Conservation (phyloP, 35 echinoderm and acorn worm genomes). For the Holothuria glaberrima region DNA sequence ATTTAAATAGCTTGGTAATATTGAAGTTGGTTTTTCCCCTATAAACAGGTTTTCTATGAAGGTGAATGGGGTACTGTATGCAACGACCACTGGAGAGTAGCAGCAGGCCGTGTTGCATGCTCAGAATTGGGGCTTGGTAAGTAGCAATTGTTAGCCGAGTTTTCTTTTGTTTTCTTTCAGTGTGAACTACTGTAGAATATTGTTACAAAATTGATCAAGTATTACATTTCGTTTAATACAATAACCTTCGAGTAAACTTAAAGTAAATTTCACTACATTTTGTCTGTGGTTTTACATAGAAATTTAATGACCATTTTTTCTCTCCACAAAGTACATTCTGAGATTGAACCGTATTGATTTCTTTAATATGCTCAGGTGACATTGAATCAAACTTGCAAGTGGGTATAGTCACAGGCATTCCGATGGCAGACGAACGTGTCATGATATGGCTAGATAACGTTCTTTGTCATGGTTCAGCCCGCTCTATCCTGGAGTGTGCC, state of each 20-base stretch:
- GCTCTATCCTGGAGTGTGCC: constrained; percentile 52
- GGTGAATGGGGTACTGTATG: constrained; percentile 85
- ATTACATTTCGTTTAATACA: background rate
- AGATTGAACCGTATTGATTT: background rate
- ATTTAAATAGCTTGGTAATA: constrained; percentile 11
- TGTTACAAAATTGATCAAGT: background rate
- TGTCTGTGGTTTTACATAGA: background rate
- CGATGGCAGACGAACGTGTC: background rate
- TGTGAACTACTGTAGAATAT: background rate
- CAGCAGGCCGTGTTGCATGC: constrained; percentile 67
- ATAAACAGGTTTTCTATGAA: constrained; percentile 60
- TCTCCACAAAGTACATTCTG: background rate
- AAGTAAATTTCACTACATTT: too few species aligned
- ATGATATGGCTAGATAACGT: constrained; percentile 90
- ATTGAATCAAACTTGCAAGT: background rate
- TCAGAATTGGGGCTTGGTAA: constrained; percentile 69
- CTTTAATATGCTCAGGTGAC: background rate
- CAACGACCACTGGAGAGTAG: constrained; percentile 47
- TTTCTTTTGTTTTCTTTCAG: background rate
- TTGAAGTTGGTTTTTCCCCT: background rate
- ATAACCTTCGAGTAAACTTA: too few species aligned
- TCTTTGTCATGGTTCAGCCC: constrained; percentile 51
- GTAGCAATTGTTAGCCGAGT: background rate
- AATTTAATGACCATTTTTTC: background rate
- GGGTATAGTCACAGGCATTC: constrained; percentile 38